Conservation (phyloP, 2,888 invertebrate species). For the Melieria picta region DNA sequence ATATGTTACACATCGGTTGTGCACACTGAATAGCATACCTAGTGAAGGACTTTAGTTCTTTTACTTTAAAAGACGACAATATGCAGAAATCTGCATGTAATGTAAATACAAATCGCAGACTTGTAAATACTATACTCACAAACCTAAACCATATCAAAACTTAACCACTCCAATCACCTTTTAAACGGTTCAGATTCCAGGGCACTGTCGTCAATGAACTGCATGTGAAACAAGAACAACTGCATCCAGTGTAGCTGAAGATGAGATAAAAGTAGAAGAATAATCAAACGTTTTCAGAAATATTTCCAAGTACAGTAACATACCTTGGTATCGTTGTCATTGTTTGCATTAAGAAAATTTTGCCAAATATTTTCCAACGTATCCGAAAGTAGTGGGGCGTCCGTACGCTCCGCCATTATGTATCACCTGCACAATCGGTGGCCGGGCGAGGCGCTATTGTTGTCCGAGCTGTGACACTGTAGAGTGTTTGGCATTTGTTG, state of each 20-base stretch:
- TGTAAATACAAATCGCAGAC: no score
- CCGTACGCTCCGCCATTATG: background rate
- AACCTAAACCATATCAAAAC: no score
- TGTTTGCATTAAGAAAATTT: conserved; percentile 53
- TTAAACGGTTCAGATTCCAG: conserved; percentile 49
- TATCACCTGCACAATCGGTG: no score
- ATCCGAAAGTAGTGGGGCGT: conserved; percentile 47
- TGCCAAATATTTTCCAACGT: conserved; percentile 58
- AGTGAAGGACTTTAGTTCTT: no score
- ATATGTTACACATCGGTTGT: no score
- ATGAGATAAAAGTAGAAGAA: conserved; percentile 19
- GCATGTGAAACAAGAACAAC: conserved; percentile 59
- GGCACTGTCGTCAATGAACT: conserved; percentile 51
- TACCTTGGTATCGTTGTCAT: conserved; percentile 47
- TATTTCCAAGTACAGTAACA: conserved; percentile 24
- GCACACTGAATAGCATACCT: no score
- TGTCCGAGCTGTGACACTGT: no score
- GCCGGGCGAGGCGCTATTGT: no score
- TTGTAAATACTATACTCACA: no score
- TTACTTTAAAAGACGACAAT: no score
- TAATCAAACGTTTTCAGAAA: conserved; percentile 7
- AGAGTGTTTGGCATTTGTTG: no score
- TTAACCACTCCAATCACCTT: conserved; percentile 45
- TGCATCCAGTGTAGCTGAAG: conserved; percentile 59
- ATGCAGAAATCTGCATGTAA: no score